Evolutionary conservation across 2,888 invertebrate genomes (phyloP).

Genomic region (Encarsia formosa): DNA sequence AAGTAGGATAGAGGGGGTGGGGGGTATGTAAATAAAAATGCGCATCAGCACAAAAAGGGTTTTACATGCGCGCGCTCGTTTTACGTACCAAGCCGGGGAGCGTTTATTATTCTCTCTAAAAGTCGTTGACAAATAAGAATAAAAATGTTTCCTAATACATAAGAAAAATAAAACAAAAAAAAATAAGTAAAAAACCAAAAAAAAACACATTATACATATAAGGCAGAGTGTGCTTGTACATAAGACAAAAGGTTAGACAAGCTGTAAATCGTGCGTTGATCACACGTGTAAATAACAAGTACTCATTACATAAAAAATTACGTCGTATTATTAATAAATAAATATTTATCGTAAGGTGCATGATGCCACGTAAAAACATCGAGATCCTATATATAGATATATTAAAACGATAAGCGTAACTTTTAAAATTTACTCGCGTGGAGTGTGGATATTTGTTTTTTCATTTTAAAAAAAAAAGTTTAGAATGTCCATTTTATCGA

Average conservation of each 20-base stretch:
- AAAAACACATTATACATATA: no score
- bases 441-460: constrained; percentile 2
- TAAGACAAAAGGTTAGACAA: constrained; percentile 3
- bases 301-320: neutral
- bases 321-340: neutral
- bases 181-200: no score
- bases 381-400: constrained; percentile 6
- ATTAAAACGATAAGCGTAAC: neutral
- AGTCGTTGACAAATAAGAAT: constrained; percentile 37
- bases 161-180: no score
- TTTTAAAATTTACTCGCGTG: constrained; percentile 1
- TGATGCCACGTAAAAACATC: constrained; percentile 9
- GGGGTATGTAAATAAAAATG: neutral
- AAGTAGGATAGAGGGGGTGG: no score
- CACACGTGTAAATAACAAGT: constrained; percentile 15
- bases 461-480: constrained; percentile 1
- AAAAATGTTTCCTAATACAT: constrained; percentile 42
- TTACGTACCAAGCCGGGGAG: neutral
- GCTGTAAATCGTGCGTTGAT: constrained; percentile 13
- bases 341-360: neutral
- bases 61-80: constrained; percentile 2
- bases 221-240: constrained; percentile 23
- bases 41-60: neutral
- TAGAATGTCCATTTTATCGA: neutral
- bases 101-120: constrained; percentile 22